Evolutionary conservation across 2,113 vertebrate species (phyloP), one percentile per base, ranked within the genome.

Genomic region (Larimichthys crocea): DNA sequence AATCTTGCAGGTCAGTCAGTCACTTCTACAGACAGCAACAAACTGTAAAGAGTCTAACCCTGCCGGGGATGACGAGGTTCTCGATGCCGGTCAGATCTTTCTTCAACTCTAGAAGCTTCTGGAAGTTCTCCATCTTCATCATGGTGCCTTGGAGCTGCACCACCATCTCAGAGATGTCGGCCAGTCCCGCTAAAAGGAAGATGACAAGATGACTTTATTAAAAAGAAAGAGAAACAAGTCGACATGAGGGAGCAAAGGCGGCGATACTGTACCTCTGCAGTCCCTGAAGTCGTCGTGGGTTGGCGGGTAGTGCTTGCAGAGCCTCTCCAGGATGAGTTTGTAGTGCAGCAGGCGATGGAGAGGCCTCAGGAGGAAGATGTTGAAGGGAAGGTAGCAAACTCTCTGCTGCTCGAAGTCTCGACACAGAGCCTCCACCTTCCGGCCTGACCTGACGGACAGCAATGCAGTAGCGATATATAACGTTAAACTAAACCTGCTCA

Each of bases 101-200:
- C 94, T 96, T 98, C 82, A 99, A 96, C 90, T 99, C 98, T 3
- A 98, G 95, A 12, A 99, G 95, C 86, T 99, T 99, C 95, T 99
- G 98, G 92, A 97, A 98, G 86, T 99, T 99, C 93, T 99, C 98
- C 95, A 98, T 99, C 95, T 99, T 98, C 94, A 99, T 96, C 97
- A 99, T 98, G 49, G 94, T 94, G 35, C 96, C 94, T 1, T 98
- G 97, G 44, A 99, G 96, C 85, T 97, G 97, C 20, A 96, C 95
- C 79, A 96, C 96, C 96, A 98, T 94, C 92, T 99, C 98, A 0
- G 97, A 97, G 86, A 99, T 95, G 83, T 98, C 97, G 0, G 97
- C 98, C 88, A 99, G 89, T 15, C 97, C 97, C 73, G 97, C 98
- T 99, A 80, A 1, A 83, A 24, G 57, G 15, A 35, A 3, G 1